Percentiles rank a stretch among this genome's conserved stretches.
These are phyloP conservation scores for Aurelia coerulea DNA, from an alignment of 30 jellyfish, hydroid and myxozoan genomes.

Conservation along the genomic window DNA sequence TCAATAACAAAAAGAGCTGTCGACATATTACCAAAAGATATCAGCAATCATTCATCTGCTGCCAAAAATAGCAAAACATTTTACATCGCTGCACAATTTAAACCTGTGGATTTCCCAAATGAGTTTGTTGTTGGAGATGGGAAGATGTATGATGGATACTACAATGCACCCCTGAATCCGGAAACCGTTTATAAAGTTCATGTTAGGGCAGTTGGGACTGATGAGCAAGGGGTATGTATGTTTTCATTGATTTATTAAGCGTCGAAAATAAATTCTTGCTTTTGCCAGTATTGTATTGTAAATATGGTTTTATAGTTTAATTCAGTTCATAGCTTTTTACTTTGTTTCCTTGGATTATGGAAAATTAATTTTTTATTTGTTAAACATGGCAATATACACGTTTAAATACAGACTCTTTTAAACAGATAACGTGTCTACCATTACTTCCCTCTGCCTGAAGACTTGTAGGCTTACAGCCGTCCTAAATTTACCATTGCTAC, in stretches of 20 bases:
- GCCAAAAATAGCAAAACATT: conserved; percentile 40
- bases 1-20: conserved; percentile 47
- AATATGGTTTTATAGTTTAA: too few species aligned
- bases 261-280: background rate
- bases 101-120: conserved; percentile 35
- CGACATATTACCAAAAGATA: background rate
- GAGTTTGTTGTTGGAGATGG: conserved; percentile 81
- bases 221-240: conserved; percentile 54
- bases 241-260: background rate
- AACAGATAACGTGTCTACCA: too few species aligned
- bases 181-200: conserved; percentile 61
- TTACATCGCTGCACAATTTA: conserved; percentile 82
- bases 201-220: conserved; percentile 67
- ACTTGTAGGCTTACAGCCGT: too few species aligned
- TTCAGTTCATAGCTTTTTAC: too few species aligned
- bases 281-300: background rate
- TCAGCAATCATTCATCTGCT: conserved; percentile 58
- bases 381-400: too few species aligned
- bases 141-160: conserved; percentile 60
- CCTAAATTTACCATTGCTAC: too few species aligned
- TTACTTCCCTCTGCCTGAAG: too few species aligned
- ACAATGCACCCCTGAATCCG: conserved; percentile 82
- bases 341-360: too few species aligned
- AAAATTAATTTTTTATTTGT: too few species aligned
- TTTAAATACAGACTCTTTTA: too few species aligned